Percentiles rank a stretch among this genome's conserved stretches.
Conservation (phyloP, 2,113 vertebrate genomes). For the Mesitornis unicolor region DNA sequence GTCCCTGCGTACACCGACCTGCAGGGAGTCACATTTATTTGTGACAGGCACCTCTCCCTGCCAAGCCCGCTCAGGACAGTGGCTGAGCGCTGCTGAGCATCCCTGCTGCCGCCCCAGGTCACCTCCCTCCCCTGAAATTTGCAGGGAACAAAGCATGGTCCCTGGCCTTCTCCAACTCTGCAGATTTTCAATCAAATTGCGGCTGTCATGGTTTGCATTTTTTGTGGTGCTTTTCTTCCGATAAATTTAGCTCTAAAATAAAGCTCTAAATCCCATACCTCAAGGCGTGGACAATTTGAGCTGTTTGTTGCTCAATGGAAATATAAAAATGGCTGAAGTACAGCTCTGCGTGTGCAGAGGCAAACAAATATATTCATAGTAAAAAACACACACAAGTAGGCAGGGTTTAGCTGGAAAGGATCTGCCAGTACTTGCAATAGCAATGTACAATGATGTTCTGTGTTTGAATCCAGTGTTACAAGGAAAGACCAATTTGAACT, state of each 20-base stretch:
- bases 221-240: background rate
- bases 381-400: background rate
- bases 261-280: background rate
- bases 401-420: background rate
- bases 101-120: background rate
- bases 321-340: background rate
- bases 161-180: background rate
- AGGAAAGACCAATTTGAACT: background rate
- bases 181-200: constrained; percentile 26
- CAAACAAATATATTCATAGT: background rate
- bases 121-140: background rate
- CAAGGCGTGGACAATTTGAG: background rate
- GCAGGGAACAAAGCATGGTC: background rate
- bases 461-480: background rate
- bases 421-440: background rate
- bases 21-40: background rate
- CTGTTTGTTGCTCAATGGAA: background rate
- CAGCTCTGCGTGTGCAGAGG: background rate
- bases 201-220: background rate
- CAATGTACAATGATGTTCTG: background rate
- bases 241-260: constrained; percentile 1
- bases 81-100: background rate
- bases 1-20: background rate
- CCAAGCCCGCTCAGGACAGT: background rate
- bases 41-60: background rate